Evolutionary conservation across 2,888 invertebrate species (phyloP), one percentile per base, ranked within the genome.

Genomic region (Cheilosia grossa): DNA sequence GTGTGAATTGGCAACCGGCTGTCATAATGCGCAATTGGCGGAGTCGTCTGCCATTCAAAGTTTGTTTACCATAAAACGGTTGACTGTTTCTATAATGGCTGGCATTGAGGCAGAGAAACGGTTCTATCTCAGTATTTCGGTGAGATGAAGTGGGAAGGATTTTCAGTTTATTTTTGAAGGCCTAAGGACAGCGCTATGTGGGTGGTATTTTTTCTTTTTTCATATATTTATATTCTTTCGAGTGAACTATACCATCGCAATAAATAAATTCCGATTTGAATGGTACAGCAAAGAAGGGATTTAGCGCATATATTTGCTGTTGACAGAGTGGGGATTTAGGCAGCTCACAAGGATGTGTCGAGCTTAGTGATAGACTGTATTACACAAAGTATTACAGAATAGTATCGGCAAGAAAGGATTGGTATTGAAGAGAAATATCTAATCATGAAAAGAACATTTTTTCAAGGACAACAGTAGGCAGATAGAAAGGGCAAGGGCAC

Each of bases 11-110:
- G 27, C 64, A 79, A 42, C 49, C 49, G 42, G 21, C 58, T 79
- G 47, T 4, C n/a, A 72, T 66, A 66, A 66, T 72, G 79, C 64
- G 63, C 64, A 51, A 56, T 64, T 56, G 53, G n/a, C 24, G 64
- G 51, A 53, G 53, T 64, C 15, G 79, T 72, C 72, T 72, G 51
- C 64, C 59, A 72, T 72, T 79, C 49, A 72, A 66, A 70, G 77
- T 69, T 69, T 77, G 61, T 59, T 54, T 78, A 63, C 61, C 44
- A 54, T 69, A 17, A 44, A 66, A 56, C 17, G 54, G 54, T 19
- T 42, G 58, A 10, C 24, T 4, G 13, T 13, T 27, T 17, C 37
- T 13, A 33, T 33, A 10, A 37, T 3, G 37, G 37, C 37, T 13
- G 37, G 13, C 37, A 37, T 37, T 37, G 10, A 37, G 13, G 13